phyloP scores from a whole-genome alignment of 1,140 invertebrate genomes.

The Drosophila tsacasi region DNA sequence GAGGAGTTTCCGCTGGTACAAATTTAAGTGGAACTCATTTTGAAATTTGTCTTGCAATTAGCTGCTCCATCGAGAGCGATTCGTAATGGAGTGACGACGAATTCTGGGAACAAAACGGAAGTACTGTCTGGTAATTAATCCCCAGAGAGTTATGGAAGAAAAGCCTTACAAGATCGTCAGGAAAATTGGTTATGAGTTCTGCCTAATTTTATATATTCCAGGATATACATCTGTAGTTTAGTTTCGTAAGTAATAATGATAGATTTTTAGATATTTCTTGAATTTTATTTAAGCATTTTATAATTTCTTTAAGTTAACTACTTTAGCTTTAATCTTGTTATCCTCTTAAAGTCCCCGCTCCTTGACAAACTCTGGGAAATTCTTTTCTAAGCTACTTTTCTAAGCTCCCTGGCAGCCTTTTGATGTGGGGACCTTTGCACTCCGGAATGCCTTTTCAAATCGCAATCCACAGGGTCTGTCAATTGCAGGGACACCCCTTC shows the following conservation, averaged over 20 bases:
- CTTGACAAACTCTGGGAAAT: slow-evolving; percentile 7
- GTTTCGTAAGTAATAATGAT: no score
- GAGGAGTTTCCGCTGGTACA: neutral
- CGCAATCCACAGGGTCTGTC: slow-evolving; percentile 62
- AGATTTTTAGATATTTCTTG: neutral
- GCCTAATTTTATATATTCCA: neutral
- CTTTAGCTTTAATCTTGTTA: neutral
- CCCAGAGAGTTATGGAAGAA: neutral
- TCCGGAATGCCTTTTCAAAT: slow-evolving; percentile 55
- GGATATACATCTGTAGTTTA: neutral
- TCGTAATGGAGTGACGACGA: slow-evolving; percentile 13
- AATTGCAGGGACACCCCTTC: slow-evolving; percentile 49
- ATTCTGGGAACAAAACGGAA: slow-evolving; percentile 36
- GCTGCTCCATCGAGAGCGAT: slow-evolving; percentile 50
- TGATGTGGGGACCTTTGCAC: slow-evolving; percentile 38
- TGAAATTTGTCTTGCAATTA: slow-evolving; percentile 53
- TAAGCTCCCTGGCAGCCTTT: slow-evolving; percentile 15
- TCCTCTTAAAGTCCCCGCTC: neutral
- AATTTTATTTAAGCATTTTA: neutral
- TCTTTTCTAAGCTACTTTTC: slow-evolving; percentile 10
- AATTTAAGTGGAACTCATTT: slow-evolving; percentile 46
- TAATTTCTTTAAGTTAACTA: neutral
- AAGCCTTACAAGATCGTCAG: neutral
- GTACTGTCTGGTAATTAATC: slow-evolving; percentile 5
- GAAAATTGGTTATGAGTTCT: neutral